Conservation (phyloP, 2,797 vertebrate genomes). For the Pangasius larnaudii region DNA sequence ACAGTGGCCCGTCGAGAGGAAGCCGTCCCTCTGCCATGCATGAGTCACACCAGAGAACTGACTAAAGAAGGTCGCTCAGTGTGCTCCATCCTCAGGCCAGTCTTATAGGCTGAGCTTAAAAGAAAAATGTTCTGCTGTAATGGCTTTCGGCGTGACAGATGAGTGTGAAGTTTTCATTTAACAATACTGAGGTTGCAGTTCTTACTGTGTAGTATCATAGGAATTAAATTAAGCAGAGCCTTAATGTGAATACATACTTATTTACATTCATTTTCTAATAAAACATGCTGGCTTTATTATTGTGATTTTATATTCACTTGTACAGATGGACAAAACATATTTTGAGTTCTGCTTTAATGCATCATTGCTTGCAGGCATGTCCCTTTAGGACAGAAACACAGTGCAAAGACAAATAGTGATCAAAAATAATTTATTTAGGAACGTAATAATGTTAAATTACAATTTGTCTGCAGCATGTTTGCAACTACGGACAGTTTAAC, state of each 20-base stretch:
- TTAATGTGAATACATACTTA: slow-evolving; percentile 84
- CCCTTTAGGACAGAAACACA: slow-evolving; percentile 43
- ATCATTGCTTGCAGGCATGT: slow-evolving; percentile 38
- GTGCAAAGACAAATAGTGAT: slow-evolving; percentile 29
- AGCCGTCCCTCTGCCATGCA: slow-evolving; percentile 93
- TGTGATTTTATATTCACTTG: slow-evolving; percentile 57
- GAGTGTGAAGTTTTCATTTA: slow-evolving; percentile 61
- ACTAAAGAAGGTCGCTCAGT: slow-evolving; percentile 94
- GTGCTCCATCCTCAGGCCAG: slow-evolving; percentile 94
- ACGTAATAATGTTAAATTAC: slow-evolving; percentile 7
- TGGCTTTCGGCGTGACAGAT: slow-evolving; percentile 63
- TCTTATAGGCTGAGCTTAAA: slow-evolving; percentile 77
- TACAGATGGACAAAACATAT: slow-evolving; percentile 66
- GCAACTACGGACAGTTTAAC: neutral
- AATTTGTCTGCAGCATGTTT: slow-evolving; percentile 17
- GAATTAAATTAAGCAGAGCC: slow-evolving; percentile 78
- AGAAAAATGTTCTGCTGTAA: slow-evolving; percentile 48
- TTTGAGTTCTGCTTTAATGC: slow-evolving; percentile 40
- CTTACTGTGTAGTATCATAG: slow-evolving; percentile 74
- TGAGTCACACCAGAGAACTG: slow-evolving; percentile 97
- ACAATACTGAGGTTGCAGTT: slow-evolving; percentile 10
- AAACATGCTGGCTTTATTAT: slow-evolving; percentile 59
- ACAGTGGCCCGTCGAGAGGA: slow-evolving; percentile 87
- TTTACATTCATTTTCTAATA: slow-evolving; percentile 71
- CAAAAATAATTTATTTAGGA: slow-evolving; percentile 32